Conservation (phyloP, 2,113 vertebrate species). For the Numida meleagris region DNA sequence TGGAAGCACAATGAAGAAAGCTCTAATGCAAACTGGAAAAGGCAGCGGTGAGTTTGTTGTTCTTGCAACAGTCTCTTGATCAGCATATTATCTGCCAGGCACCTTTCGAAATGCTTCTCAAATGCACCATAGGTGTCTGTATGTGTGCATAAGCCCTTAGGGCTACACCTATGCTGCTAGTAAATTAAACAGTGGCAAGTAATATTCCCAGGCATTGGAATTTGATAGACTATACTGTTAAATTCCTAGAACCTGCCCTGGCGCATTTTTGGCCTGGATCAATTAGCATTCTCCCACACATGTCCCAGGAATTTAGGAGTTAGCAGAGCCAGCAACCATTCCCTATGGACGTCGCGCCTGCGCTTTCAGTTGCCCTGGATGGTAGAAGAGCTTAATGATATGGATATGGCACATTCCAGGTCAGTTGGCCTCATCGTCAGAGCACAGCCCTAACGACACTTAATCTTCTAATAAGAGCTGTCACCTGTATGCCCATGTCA, state of each 20-base stretch:
- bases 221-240: slow-evolving; percentile 43
- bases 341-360: neutral
- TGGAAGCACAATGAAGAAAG: neutral
- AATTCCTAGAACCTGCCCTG: slow-evolving; percentile 65
- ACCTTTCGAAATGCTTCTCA: neutral
- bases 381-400: neutral
- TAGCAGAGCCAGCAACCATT: slow-evolving; percentile 18
- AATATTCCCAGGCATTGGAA: slow-evolving; percentile 61
- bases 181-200: slow-evolving; percentile 51
- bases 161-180: slow-evolving; percentile 51
- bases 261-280: slow-evolving; percentile 61
- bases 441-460: neutral
- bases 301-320: neutral
- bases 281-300: slow-evolving; percentile 57
- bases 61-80: neutral
- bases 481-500: neutral
- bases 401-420: neutral
- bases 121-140: neutral
- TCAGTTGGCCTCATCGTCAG: neutral
- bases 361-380: neutral
- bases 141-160: slow-evolving; percentile 6
- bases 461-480: neutral
- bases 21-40: neutral
- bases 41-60: neutral
- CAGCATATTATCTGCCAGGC: neutral